Evolutionary conservation across 1,140 invertebrate genomes (phyloP), one percentile per base, ranked within the genome.

Genomic region (Diabrotica virgifera): DNA sequence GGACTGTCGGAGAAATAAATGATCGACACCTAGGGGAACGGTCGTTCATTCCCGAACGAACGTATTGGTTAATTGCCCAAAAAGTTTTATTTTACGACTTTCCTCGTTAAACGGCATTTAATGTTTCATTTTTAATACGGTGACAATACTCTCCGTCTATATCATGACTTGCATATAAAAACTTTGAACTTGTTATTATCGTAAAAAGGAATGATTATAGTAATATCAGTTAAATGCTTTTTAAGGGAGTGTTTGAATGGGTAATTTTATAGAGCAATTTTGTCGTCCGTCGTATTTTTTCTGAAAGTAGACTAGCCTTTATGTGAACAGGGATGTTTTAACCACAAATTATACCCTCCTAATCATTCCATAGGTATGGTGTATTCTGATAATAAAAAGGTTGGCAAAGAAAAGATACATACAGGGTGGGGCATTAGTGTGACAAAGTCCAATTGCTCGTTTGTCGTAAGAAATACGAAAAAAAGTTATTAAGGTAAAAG

Each of bases 11-110:
- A 60, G 51, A 60, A 60, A 60, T 51, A 60, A 51, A 60, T 60
- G 50, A 51, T 38, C 40, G 12, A 40, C 59, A 14, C 46, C 9
- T 51, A 52, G 40, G 59, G 50, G 40, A 46, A 60, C 59, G 59
- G n/a, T 24, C 24, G 36, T 13, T 50, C 9, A 24, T 24, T 24
- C 6, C 55, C 5, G 55, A 36, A 12, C 59, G 46, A 52, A 60
- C 13, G 14, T 60, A 60, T 60, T 60, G 59, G 59, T 60, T 60
- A 60, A 60, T 60, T 60, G 59, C 59, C 59, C 50, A 60, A 60
- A 60, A 40, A 60, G 9, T 52, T 60, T 60, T 60, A 52, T 60
- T 60, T 60, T 60, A 60, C 40, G 59, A 38, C 40, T 52, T 58
- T 50, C 12, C 14, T 38, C 59, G 59, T 60, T 60, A 60, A 60